Percentiles rank a stretch among this genome's conserved stretches.
Conservation (phyloP, 92 coral and sea anemone genomes). For the Bergia sp. region DNA sequence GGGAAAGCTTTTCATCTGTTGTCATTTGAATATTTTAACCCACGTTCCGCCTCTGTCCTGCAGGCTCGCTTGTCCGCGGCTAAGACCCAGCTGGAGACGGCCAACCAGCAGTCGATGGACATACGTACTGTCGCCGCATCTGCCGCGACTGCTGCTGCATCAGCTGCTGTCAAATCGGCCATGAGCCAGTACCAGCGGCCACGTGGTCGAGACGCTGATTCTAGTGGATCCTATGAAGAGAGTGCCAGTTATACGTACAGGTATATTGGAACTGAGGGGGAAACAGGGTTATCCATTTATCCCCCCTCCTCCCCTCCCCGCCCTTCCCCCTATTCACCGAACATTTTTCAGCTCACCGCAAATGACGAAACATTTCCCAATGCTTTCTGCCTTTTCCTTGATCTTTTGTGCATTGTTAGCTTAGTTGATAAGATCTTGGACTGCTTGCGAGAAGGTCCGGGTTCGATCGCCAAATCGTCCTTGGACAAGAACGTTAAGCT, state of each 20-base stretch:
- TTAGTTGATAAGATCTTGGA: too few species aligned
- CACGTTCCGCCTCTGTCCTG: neutral
- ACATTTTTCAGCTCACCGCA: neutral
- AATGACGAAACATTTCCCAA: neutral
- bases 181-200: slow-evolving; percentile 68
- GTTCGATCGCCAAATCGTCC: too few species aligned
- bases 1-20: neutral
- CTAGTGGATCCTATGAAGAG: slow-evolving; percentile 41
- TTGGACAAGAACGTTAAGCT: too few species aligned
- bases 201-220: slow-evolving; percentile 43
- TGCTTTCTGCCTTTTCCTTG: neutral
- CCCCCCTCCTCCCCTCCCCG: too few species aligned
- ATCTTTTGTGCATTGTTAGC: too few species aligned
- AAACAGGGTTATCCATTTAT: neutral
- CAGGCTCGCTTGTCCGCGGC: slow-evolving; percentile 88
- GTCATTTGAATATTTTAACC: neutral
- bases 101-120: slow-evolving; percentile 76
- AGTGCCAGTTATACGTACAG: slow-evolving; percentile 22
- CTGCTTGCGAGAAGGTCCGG: too few species aligned
- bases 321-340: too few species aligned
- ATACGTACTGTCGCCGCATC: slow-evolving; percentile 66
- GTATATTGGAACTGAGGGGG: neutral
- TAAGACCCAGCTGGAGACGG: slow-evolving; percentile 67
- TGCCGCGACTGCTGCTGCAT: slow-evolving; percentile 91
- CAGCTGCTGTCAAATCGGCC: slow-evolving; percentile 84